Conservation (phyloP, 2,888 invertebrate species). For the Lepidocyrtoides sp. region DNA sequence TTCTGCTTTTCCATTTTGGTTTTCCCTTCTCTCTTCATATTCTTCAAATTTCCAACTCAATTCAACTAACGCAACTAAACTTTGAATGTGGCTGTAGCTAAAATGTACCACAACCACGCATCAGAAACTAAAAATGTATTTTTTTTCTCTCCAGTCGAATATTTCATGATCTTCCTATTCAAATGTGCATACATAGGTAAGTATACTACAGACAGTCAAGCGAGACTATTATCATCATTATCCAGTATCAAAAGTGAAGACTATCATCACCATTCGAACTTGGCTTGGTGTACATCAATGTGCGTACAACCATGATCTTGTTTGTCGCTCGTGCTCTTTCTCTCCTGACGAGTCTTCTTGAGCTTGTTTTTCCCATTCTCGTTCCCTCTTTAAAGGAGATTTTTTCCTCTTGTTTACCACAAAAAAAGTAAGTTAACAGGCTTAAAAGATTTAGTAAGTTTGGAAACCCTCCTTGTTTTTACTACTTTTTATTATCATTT, state of each 20-base stretch:
- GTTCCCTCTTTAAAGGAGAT: background rate
- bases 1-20: constrained; percentile 12
- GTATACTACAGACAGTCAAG: no score
- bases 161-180: background rate
- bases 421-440: constrained; percentile 59
- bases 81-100: background rate
- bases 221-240: no score
- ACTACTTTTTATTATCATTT: background rate
- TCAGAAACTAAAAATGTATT: background rate
- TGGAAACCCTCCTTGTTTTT: constrained; percentile 26
- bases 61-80: background rate
- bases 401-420: constrained; percentile 44
- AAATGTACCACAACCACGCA: background rate
- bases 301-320: no score
- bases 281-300: no score
- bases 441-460: constrained; percentile 70
- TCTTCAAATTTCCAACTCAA: background rate
- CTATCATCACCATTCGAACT: no score
- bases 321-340: no score
- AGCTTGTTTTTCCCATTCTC: no score
- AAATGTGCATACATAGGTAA: background rate
- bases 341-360: no score
- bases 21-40: background rate
- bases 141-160: background rate
- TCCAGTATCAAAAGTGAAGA: no score